A percentile compares a stretch with the other conserved stretches of the same genome.
These are phyloP conservation scores for Helicoverpa assulta DNA, from an alignment of 2,888 invertebrate genomes.

Conservation along the genomic window DNA sequence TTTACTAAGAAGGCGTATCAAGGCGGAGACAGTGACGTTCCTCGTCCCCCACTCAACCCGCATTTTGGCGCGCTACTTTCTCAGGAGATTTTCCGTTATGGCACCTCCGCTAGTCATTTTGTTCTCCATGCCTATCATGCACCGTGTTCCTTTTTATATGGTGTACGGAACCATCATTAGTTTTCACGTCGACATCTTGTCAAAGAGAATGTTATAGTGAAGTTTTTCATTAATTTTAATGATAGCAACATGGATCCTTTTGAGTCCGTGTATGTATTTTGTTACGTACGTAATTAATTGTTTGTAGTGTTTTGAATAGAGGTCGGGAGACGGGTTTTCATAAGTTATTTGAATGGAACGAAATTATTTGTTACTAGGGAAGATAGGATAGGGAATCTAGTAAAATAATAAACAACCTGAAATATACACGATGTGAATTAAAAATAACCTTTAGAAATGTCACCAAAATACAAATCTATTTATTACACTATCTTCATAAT, in stretches of 20 bases:
- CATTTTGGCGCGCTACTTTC: too few relatives aligned
- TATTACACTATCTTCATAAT: too few relatives aligned
- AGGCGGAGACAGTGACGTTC: too few relatives aligned
- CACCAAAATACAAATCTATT: too few relatives aligned
- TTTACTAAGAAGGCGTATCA: too few relatives aligned
- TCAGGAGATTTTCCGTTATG: too few relatives aligned
- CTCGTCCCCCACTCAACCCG: too few relatives aligned
- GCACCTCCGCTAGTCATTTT: too few relatives aligned
- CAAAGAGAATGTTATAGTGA: conserved; percentile 35
- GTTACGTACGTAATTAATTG: conserved; percentile 27
- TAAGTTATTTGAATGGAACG: not conserved
- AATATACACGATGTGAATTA: too few relatives aligned
- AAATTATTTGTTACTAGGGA: not conserved
- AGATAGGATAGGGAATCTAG: too few relatives aligned
- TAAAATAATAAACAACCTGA: too few relatives aligned
- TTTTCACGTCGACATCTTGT: conserved; percentile 37
- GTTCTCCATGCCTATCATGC: conserved; percentile 13
- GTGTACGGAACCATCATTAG: conserved; percentile 52
- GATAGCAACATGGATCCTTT: conserved; percentile 41
- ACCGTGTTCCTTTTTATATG: conserved; percentile 38
- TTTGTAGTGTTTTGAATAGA: not conserved
- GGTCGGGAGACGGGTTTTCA: not conserved
- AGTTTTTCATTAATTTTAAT: conserved; percentile 64
- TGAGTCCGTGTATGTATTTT: conserved; percentile 17
- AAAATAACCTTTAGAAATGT: too few relatives aligned